Percentiles rank a stretch among this genome's conserved stretches.
Conservation (phyloP, 2,888 invertebrate species). For the Oxyscelio sp. region DNA sequence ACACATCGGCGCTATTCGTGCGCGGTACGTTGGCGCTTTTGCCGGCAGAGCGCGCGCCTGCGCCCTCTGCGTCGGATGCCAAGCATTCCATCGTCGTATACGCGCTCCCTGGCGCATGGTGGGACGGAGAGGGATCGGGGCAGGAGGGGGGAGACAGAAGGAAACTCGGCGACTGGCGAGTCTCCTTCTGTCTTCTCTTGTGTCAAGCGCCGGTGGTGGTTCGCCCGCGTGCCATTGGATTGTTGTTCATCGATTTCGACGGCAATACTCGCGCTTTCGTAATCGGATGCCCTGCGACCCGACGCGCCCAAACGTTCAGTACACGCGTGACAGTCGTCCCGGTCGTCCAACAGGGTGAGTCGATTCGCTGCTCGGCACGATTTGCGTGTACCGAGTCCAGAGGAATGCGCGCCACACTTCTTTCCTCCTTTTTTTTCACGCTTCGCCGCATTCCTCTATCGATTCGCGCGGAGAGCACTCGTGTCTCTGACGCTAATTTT, state of each 20-base stretch:
- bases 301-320: conserved; percentile 51
- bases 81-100: conserved; percentile 86
- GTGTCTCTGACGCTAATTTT: conserved; percentile 36
- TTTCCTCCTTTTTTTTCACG: conserved; percentile 81
- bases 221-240: conserved; percentile 86
- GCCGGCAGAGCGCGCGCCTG: conserved; percentile 82
- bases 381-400: conserved; percentile 57
- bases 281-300: conserved; percentile 68
- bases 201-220: conserved; percentile 83
- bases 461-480: conserved; percentile 80
- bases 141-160: conserved; percentile 42
- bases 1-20: conserved; percentile 6
- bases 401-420: conserved; percentile 81
- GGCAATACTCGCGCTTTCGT: conserved; percentile 79
- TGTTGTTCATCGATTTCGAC: conserved; percentile 86
- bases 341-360: conserved; percentile 80
- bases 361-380: background rate
- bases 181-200: conserved; percentile 75
- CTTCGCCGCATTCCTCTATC: conserved; percentile 87
- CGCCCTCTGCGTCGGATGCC: conserved; percentile 81
- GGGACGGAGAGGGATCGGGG: conserved; percentile 74
- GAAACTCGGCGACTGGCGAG: conserved; percentile 75
- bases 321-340: conserved; percentile 70
- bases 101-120: conserved; percentile 64
- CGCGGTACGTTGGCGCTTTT: conserved; percentile 80